phyloP scores from a whole-genome alignment of 2,888 invertebrate species.

The Sepiola atlantica region DNA sequence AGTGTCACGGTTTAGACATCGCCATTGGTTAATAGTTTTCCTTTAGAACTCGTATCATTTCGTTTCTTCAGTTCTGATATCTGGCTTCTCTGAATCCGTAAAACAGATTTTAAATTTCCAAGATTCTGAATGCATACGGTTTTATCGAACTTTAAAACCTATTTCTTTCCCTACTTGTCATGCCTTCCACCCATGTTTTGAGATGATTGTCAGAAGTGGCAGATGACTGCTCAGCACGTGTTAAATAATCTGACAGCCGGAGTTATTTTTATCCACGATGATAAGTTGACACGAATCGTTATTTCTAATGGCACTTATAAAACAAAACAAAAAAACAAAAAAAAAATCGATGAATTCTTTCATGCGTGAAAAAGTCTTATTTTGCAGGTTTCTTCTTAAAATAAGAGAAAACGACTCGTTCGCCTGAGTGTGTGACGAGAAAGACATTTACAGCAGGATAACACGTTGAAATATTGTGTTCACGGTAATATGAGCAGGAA shows the following conservation, averaged over 20 bases:
- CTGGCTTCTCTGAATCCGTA: too few relatives aligned
- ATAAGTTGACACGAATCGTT: background rate
- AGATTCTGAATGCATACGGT: background rate
- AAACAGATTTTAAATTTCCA: background rate
- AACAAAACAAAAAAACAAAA: too few relatives aligned
- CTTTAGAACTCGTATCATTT: too few relatives aligned
- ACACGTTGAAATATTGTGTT: background rate
- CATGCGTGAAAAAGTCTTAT: background rate
- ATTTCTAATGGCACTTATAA: background rate
- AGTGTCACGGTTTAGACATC: too few relatives aligned
- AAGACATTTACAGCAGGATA: background rate
- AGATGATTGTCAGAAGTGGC: background rate
- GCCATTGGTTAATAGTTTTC: too few relatives aligned
- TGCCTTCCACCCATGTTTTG: background rate
- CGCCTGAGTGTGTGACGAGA: background rate
- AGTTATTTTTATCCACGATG: background rate
- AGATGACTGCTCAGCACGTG: background rate
- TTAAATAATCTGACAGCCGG: conserved; percentile 12
- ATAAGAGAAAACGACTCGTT: background rate
- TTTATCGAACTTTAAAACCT: too few relatives aligned
- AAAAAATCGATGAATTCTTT: background rate
- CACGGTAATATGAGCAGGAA: too few relatives aligned
- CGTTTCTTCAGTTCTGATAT: too few relatives aligned
- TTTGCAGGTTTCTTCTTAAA: background rate
- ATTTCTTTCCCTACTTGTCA: background rate